Base-by-base conservation (phyloP, 2,888 invertebrate species). In the Lasioglossum vierecki region DNA sequence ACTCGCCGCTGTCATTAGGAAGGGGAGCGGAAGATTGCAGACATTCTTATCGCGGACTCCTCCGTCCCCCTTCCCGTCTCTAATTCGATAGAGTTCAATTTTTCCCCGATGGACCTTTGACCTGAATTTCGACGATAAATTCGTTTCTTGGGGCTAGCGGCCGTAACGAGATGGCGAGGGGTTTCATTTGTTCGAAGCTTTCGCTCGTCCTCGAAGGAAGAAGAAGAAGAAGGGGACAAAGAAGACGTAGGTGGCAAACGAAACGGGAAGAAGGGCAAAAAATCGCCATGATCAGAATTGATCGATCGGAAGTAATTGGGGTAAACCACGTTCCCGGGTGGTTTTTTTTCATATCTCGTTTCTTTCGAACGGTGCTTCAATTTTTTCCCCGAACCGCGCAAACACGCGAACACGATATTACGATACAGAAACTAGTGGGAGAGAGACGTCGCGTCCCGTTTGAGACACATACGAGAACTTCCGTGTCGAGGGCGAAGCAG, bases 81-180 rank as follows among this genome's bases (percentile, higher is more conserved):
- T 84, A 84, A 84, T 79, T 84, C 71, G 84, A 83, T 83, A 72
- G 84, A 73, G 79, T 83, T 83, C 84, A 68, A 79, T 84, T 79
- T 83, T 79, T 83, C 72, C 66, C 66, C 75, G 79, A 79, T 72
- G 75, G 84, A 84, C 79, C 71, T 84, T 72, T 57, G 84, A 79
- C 84, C 84, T 79, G 79, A 83, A 84, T 84, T 83, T 76, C 79
- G 11, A 57, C 84, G 79, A 84, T 84, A 83, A 84, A 84, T 84
- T 84, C 84, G 71, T 68, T 57, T 79, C 71, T 71, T 26, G 63
- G 18, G 44, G 35, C 46, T 15, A 39, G 30, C 49, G 60, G 9
- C 78, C 30, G 72, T 79, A 84, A 72, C 84, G 57, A 75, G 79
- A 71, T 46, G 75, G 71, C 11, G 75, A 6, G 76, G 76, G 83